Conservation (phyloP, 2,888 invertebrate species). For the Philopedon plagiatum region DNA sequence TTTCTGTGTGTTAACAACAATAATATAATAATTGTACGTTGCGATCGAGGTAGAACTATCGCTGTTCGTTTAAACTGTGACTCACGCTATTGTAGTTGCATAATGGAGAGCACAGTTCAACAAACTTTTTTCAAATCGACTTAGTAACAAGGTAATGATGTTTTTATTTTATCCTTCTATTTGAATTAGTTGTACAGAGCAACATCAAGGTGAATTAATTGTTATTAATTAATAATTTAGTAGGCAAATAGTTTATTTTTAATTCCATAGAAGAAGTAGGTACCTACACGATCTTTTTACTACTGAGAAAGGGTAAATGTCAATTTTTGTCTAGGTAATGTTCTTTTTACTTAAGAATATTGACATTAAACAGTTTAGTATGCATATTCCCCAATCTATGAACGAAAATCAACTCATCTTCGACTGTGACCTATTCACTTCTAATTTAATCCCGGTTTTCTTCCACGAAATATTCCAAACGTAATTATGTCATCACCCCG, state of each 20-base stretch:
- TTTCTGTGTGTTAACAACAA: conserved; percentile 43
- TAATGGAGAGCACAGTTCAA: conserved; percentile 45
- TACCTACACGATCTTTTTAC: too few species aligned
- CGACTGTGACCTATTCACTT: too few species aligned
- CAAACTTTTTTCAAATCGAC: conserved; percentile 37
- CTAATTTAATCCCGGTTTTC: too few species aligned
- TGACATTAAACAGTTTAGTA: too few species aligned
- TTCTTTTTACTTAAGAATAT: too few species aligned
- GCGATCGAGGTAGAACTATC: conserved; percentile 42
- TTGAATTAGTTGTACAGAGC: not conserved
- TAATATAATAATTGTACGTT: conserved; percentile 44
- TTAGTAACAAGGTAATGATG: conserved; percentile 34
- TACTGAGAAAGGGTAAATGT: too few species aligned
- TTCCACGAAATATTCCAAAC: not conserved
- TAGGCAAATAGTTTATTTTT: too few species aligned
- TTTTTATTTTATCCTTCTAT: not conserved
- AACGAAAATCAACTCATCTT: too few species aligned
- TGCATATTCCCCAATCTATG: too few species aligned
- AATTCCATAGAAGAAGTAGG: too few species aligned
- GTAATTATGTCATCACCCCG: conserved; percentile 9
- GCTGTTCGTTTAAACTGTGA: conserved; percentile 44
- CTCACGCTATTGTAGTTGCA: conserved; percentile 46
- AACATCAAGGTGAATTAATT: not conserved
- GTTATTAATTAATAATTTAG: not conserved
- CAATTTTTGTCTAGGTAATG: too few species aligned